These are phyloP conservation scores for Machimus rusticus DNA, from an alignment of 2,888 invertebrate genomes.

Conservation along the genomic window DNA sequence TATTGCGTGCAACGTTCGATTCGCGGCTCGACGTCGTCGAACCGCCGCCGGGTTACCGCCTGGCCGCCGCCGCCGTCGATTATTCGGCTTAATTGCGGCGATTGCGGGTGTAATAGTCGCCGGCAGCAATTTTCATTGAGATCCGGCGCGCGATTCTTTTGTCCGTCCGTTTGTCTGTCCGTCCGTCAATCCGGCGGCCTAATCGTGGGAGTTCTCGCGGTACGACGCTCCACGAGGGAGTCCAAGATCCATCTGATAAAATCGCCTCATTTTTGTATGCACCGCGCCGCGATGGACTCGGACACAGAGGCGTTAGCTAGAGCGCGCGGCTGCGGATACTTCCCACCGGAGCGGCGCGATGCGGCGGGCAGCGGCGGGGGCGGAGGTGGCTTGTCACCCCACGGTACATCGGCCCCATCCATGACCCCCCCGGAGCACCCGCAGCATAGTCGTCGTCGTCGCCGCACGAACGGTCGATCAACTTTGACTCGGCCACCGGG, in stretches of 20 bases:
- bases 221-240: not conserved
- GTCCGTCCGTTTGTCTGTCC: not conserved
- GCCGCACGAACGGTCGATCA: constrained; percentile 15
- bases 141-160: not conserved
- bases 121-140: not conserved
- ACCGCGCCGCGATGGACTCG: not conserved
- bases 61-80: not conserved
- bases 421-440: not conserved
- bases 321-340: not conserved
- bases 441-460: not conserved
- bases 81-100: not conserved
- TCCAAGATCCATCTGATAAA: constrained; percentile 5
- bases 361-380: not conserved
- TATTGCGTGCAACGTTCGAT: not conserved
- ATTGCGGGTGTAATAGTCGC: not conserved
- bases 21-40: not conserved
- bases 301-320: not conserved
- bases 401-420: not conserved
- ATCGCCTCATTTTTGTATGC: not conserved
- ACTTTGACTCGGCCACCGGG: not conserved
- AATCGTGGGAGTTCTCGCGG: not conserved
- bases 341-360: not conserved
- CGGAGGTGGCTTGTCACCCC: not conserved
- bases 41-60: not conserved
- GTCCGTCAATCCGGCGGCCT: not conserved